Evolutionary conservation across 2,888 invertebrate species (phyloP).

Genomic region (Fissipunctia ypsillon): DNA sequence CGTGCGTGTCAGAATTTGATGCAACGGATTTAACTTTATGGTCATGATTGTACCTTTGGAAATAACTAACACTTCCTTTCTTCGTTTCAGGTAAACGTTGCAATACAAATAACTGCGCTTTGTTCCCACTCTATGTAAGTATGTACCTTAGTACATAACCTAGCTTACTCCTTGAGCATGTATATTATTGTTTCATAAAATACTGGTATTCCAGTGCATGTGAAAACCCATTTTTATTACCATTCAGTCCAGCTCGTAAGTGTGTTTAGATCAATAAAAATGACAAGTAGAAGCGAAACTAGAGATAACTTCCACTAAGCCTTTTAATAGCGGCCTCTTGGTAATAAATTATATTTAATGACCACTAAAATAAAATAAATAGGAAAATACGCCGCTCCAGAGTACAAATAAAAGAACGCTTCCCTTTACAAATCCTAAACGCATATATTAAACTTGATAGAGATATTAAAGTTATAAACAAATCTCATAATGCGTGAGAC

Average conservation of each 20-base stretch:
- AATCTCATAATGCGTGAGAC: conserved; percentile 54
- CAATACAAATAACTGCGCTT: conserved; percentile 35
- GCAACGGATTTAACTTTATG: conserved; percentile 36
- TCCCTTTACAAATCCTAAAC: conserved; percentile 63
- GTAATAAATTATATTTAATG: conserved; percentile 81
- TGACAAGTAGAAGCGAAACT: conserved; percentile 73
- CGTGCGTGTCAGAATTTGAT: conserved; percentile 14
- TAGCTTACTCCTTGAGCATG: conserved; percentile 8
- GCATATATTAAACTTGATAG: conserved; percentile 64
- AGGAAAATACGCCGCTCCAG: conserved; percentile 73
- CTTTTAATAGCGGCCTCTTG: conserved; percentile 72
- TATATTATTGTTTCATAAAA: conserved; percentile 42
- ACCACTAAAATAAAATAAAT: conserved; percentile 78
- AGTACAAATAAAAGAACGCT: conserved; percentile 68
- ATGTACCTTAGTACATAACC: conserved; percentile 33
- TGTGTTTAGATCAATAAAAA: conserved; percentile 76
- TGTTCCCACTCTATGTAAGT: conserved; percentile 52
- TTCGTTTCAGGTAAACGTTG: conserved; percentile 60
- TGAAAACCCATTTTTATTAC: conserved; percentile 60
- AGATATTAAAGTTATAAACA: conserved; percentile 67
- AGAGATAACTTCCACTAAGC: conserved; percentile 72
- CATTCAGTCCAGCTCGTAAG: conserved; percentile 48
- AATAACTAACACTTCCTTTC: conserved; percentile 44
- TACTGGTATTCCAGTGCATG: conserved; percentile 37
- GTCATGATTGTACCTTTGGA: conserved; percentile 12